Evolutionary conservation across 2,113 vertebrate species (phyloP).

Genomic region (Hymenochirus boettgeri): DNA sequence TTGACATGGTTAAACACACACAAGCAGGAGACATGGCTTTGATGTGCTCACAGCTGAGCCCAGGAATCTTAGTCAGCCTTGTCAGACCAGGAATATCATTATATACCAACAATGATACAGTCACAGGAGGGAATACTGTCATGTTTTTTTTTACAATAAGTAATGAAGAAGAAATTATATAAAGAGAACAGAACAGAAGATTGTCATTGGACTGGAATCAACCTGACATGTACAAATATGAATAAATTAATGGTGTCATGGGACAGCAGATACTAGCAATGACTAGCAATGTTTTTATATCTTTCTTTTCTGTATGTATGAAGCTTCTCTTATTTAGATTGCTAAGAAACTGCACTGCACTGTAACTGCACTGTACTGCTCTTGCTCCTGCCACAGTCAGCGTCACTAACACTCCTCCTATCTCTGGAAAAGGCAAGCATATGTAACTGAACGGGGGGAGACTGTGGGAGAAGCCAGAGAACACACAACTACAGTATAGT

Average conservation of each 20-base stretch:
- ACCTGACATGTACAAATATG: conserved; percentile 2
- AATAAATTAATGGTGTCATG: conserved; percentile 23
- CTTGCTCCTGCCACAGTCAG: too few species aligned
- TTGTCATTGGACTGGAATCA: background rate
- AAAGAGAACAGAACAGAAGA: conserved; percentile 8
- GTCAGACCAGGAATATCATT: conserved; percentile 39
- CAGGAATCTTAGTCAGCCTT: conserved; percentile 36
- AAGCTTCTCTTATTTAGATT: too few species aligned
- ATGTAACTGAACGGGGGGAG: too few species aligned
- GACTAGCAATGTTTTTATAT: too few species aligned
- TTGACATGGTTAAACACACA: conserved; percentile 41
- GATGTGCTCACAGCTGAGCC: conserved; percentile 37
- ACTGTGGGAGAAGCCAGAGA: too few species aligned
- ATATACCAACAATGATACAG: conserved; percentile 38
- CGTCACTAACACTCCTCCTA: too few species aligned
- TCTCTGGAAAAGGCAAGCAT: too few species aligned
- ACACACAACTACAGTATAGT: too few species aligned
- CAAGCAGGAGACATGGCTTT: conserved; percentile 28
- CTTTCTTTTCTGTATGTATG: too few species aligned
- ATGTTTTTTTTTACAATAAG: conserved; percentile 34
- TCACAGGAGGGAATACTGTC: conserved; percentile 32
- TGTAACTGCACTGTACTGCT: too few species aligned
- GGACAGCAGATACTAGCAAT: background rate
- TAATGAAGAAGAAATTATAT: conserved; percentile 3
- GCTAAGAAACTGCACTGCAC: too few species aligned